Conservation (phyloP, 2,113 vertebrate species). For the Leptobrachium leishanense region DNA sequence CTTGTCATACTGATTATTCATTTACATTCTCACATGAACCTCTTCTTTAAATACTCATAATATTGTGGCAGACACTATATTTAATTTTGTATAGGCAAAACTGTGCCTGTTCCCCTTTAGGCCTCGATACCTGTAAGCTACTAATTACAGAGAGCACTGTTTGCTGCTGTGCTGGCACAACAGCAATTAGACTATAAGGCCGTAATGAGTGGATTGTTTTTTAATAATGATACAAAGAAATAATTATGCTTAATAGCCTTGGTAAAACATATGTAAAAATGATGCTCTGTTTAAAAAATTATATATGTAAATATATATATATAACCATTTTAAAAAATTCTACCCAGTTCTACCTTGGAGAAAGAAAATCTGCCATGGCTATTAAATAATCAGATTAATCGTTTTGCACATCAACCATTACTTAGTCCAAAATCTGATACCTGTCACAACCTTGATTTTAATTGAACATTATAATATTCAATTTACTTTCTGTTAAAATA, state of each 20-base stretch:
- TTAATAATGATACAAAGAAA: constrained; percentile 19
- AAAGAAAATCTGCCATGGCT: too few relatives aligned
- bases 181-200: constrained; percentile 15
- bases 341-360: too few relatives aligned
- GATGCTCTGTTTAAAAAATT: not conserved
- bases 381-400: too few relatives aligned
- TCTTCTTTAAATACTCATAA: not conserved
- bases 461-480: too few relatives aligned
- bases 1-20: not conserved
- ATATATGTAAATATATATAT: too few relatives aligned
- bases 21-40: not conserved
- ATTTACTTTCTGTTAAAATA: too few relatives aligned
- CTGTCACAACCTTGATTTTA: too few relatives aligned
- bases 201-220: constrained; percentile 21
- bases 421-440: too few relatives aligned
- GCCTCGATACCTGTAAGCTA: not conserved
- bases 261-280: not conserved
- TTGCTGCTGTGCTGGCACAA: constrained; percentile 13
- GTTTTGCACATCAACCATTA: too few relatives aligned
- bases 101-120: constrained; percentile 1
- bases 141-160: not conserved
- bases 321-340: too few relatives aligned
- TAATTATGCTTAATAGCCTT: constrained; percentile 19
- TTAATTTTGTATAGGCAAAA: not conserved
- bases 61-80: not conserved